phyloP scores from a whole-genome alignment of 1,140 invertebrate species.

The Drosophila biarmipes region DNA sequence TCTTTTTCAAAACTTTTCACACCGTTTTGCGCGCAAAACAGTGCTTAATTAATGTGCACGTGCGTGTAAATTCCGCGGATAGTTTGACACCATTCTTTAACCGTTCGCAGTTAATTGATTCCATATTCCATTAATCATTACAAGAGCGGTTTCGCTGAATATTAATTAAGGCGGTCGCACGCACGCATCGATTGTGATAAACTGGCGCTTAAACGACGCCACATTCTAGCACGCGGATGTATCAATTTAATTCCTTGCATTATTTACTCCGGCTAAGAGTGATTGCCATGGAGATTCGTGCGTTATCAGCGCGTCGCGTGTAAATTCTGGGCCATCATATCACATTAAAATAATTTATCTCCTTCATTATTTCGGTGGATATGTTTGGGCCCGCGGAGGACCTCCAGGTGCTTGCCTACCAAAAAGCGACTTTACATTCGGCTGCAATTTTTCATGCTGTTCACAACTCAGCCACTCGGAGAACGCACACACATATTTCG shows the following conservation, averaged over 20 bases:
- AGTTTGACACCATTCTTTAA: constrained; percentile 40
- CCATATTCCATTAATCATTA: constrained; percentile 59
- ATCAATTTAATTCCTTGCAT: constrained; percentile 64
- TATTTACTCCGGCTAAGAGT: constrained; percentile 51
- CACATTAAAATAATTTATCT: constrained; percentile 81
- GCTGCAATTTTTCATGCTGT: constrained; percentile 69
- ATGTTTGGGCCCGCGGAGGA: constrained; percentile 1
- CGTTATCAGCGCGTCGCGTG: constrained; percentile 38
- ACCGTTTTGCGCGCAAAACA: constrained; percentile 16
- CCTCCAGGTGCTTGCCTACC: neutral
- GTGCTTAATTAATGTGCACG: constrained; percentile 35
- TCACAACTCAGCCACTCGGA: constrained; percentile 41
- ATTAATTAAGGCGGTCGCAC: constrained; percentile 68
- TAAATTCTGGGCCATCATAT: constrained; percentile 71
- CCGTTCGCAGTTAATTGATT: constrained; percentile 53
- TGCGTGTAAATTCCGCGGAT: constrained; percentile 32
- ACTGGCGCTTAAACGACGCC: constrained; percentile 50
- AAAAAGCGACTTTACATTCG: constrained; percentile 53
- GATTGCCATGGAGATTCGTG: constrained; percentile 47
- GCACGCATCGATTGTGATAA: constrained; percentile 47
- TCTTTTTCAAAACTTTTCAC: constrained; percentile 36
- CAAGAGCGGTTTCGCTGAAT: constrained; percentile 8
- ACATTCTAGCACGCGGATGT: constrained; percentile 29
- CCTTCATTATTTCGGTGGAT: constrained; percentile 31
- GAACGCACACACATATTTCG: constrained; percentile 18